phyloP scores from a whole-genome alignment of 2,797 vertebrate genomes.

The Catostomus latipinnis region DNA sequence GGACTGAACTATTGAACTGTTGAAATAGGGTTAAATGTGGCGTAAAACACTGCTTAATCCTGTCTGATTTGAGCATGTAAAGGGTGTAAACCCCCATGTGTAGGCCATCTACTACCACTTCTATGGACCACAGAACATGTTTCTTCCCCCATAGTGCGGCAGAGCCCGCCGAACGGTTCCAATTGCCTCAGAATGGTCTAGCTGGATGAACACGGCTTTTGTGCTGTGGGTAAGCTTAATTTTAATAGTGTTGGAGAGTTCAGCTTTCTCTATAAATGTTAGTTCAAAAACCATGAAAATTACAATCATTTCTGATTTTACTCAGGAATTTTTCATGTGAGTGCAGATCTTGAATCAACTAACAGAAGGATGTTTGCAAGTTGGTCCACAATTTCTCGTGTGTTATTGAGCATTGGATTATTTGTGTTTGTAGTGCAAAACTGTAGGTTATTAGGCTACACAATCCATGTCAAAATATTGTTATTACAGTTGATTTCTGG shows the following conservation, averaged over 20 bases:
- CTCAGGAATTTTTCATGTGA: neutral
- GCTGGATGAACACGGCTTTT: neutral
- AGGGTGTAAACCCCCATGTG: constrained; percentile 30
- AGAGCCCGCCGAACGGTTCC: too few species aligned
- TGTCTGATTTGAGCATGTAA: constrained; percentile 9
- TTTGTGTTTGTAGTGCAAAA: neutral
- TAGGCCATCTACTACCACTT: constrained; percentile 36
- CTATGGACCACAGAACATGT: constrained; percentile 42
- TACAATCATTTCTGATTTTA: neutral
- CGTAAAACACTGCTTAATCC: constrained; percentile 29
- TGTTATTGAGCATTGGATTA: constrained; percentile 2
- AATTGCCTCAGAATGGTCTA: neutral
- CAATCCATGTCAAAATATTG: neutral
- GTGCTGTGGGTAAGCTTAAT: constrained; percentile 25
- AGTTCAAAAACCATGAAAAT: constrained; percentile 1
- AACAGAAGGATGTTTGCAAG: neutral
- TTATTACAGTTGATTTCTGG: neutral
- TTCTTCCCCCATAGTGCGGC: neutral
- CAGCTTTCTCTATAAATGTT: constrained; percentile 29
- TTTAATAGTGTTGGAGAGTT: constrained; percentile 26
- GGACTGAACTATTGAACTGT: neutral
- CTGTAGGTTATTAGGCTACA: neutral
- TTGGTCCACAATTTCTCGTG: neutral
- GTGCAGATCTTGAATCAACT: neutral
- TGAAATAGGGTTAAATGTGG: constrained; percentile 45